phyloP scores from a whole-genome alignment of 2,888 invertebrate genomes.

The Pseudococcus longispinus region DNA sequence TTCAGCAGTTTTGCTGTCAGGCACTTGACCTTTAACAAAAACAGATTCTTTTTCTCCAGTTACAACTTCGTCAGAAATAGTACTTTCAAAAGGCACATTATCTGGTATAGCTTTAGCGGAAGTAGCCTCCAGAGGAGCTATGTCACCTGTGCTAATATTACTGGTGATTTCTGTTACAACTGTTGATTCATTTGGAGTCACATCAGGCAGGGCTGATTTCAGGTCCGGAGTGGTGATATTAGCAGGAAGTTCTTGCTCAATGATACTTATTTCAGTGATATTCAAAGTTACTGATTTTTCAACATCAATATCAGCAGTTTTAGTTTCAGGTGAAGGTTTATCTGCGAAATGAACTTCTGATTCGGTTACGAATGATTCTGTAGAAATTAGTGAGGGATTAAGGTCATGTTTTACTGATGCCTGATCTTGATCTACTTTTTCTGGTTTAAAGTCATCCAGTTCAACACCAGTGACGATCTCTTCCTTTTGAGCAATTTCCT shows the following conservation, averaged over 20 bases:
- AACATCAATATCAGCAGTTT: constrained; percentile 60
- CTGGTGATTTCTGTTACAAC: constrained; percentile 39
- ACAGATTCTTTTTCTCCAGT: constrained; percentile 66
- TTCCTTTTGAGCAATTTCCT: constrained; percentile 55
- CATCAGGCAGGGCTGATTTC: constrained; percentile 60
- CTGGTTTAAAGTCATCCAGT: constrained; percentile 61
- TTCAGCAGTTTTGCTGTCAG: constrained; percentile 66
- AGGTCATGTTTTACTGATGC: constrained; percentile 64
- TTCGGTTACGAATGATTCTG: constrained; percentile 66
- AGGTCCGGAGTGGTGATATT: constrained; percentile 60
- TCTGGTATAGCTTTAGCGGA: constrained; percentile 59
- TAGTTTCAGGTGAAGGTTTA: constrained; percentile 56
- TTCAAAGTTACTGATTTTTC: constrained; percentile 57
- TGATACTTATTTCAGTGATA: constrained; percentile 5
- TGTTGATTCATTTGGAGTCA: not conserved
- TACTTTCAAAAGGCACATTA: constrained; percentile 62
- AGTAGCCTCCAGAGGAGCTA: not conserved
- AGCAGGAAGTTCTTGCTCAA: constrained; percentile 33
- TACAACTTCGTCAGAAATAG: constrained; percentile 61
- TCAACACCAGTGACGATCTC: constrained; percentile 64
- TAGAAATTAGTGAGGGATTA: constrained; percentile 61
- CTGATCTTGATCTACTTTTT: constrained; percentile 63
- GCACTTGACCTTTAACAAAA: constrained; percentile 64
- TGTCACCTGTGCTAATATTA: constrained; percentile 2
- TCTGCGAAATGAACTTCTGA: constrained; percentile 66